Evolutionary conservation across 2,888 invertebrate species (phyloP), one percentile per base, ranked within the genome.

Genomic region (Teleogryllus oceanicus): DNA sequence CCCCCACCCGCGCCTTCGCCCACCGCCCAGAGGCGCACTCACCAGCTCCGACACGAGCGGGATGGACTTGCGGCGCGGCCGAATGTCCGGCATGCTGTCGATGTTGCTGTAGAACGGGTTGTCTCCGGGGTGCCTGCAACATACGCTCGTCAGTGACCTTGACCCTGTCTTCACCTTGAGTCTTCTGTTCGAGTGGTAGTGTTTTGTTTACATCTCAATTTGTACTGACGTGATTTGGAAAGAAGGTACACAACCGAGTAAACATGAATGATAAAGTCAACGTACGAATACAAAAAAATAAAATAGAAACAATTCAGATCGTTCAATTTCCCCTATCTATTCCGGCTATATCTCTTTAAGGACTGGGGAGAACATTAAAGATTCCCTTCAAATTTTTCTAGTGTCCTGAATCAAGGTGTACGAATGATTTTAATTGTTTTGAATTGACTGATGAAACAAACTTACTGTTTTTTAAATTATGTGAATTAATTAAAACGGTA

Each of bases 31-130:
- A 5, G 8, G 80, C 18, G 18, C 37, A 93, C 97, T 94, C 92
- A 99, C 99, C 94, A 99, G 92, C 89, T 99, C 99, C 82, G 98
- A 98, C 85, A 99, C 99, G 86, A 99, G 92, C 51, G 99, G 98
- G 86, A 99, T 98, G 79, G 98, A 98, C 89, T 99, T 99, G 87
- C 98, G 92, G 85, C 97, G 91, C 80, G 98, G 97, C 86, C 98
- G 93, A 88, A 99, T 98, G 88, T 99, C 98, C 78, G 99, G 99
- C 96, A 97, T 98, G 86, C 98, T 99, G 92, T 99, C 99, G 89
- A 99, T 99, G 88, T 97, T 97, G 88, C 97, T 98, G 92, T 99
- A 99, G 91, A 99, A 99, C 13, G 98, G 97, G 89, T 98, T 98
- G 89, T 98, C 96, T 84, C 96, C 95, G 24, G 96, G 94, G 86